phyloP scores from a whole-genome alignment of 2,113 vertebrate species.

The Misgurnus anguillicaudatus region DNA sequence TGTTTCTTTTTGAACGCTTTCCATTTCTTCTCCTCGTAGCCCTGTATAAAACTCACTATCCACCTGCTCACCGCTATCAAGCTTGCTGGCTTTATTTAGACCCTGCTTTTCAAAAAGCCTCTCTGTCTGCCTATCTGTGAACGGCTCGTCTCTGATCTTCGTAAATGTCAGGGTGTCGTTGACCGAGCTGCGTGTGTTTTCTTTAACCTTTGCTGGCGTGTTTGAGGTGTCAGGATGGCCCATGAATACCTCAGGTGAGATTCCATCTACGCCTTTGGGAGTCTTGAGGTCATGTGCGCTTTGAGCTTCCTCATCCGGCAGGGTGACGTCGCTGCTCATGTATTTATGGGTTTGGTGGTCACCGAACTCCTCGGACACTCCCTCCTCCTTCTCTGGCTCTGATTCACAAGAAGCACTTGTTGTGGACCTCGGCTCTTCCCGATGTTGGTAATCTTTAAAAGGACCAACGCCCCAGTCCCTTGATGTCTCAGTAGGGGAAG shows the following conservation, averaged over 20 bases:
- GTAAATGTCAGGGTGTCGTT: constrained; percentile 70
- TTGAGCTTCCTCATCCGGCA: constrained; percentile 60
- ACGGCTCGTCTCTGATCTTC: constrained; percentile 52
- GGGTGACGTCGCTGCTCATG: constrained; percentile 37
- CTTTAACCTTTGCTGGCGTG: constrained; percentile 58
- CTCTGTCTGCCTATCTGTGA: constrained; percentile 53
- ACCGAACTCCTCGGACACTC: constrained; percentile 49
- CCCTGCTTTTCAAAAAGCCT: constrained; percentile 44
- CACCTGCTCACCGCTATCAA: constrained; percentile 9
- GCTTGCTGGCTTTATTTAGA: constrained; percentile 22
- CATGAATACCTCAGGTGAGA: constrained; percentile 62
- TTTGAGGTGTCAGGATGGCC: constrained; percentile 58
- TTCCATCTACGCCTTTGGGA: constrained; percentile 60
- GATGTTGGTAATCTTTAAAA: constrained; percentile 32
- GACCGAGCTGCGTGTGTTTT: constrained; percentile 42
- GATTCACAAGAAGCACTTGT: constrained; percentile 57
- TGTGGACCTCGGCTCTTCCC: constrained; percentile 61
- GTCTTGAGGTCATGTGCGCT: constrained; percentile 58
- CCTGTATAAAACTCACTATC: constrained; percentile 36
- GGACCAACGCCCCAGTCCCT: neutral
- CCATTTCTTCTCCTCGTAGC: constrained; percentile 57
- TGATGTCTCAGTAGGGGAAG: neutral
- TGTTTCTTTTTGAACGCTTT: constrained; percentile 49
- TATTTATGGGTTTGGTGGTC: constrained; percentile 44
- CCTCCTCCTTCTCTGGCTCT: constrained; percentile 42